Percentiles rank a stretch among this genome's conserved stretches.
phyloP scores from a whole-genome alignment of 2,888 invertebrate genomes.

The Stenoptilia bipunctidactyla region DNA sequence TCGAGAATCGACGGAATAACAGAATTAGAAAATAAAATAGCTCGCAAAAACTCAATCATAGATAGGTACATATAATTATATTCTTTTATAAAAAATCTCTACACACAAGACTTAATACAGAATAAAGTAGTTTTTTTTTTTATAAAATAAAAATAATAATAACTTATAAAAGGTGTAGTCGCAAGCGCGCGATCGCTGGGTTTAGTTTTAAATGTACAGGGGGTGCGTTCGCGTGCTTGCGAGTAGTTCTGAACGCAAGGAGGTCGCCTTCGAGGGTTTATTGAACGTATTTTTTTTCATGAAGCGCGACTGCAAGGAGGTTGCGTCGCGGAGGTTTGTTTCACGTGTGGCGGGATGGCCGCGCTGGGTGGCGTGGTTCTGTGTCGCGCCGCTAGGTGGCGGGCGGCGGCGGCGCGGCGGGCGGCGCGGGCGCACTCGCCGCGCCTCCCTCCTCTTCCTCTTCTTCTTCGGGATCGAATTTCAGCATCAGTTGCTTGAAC shows the following conservation, averaged over 20 bases:
- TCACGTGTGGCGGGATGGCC: slow-evolving; percentile 39
- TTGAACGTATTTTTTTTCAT: not conserved
- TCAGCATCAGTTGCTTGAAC: slow-evolving; percentile 89
- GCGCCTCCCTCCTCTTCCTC: slow-evolving; percentile 75
- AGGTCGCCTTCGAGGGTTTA: no score
- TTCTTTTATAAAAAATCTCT: slow-evolving; percentile 68
- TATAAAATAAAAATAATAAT: slow-evolving; percentile 15
- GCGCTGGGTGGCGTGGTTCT: slow-evolving; percentile 18
- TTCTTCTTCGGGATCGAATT: slow-evolving; percentile 84
- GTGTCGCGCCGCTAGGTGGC: slow-evolving; percentile 28
- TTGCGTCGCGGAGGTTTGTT: slow-evolving; percentile 24
- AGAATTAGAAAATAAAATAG: slow-evolving; percentile 11
- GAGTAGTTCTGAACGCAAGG: no score
- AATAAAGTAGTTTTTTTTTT: slow-evolving; percentile 37
- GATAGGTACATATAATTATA: slow-evolving; percentile 63
- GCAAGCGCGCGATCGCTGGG: no score
- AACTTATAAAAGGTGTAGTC: slow-evolving; percentile 28
- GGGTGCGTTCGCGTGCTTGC: no score
- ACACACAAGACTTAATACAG: slow-evolving; percentile 62
- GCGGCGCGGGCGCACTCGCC: slow-evolving; percentile 17
- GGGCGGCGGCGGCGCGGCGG: slow-evolving; percentile 67
- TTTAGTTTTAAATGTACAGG: no score
- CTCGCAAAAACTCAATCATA: slow-evolving; percentile 41
- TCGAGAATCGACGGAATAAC: slow-evolving; percentile 8
- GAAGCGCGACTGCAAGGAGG: slow-evolving; percentile 15